Base-by-base conservation (phyloP, 2,888 invertebrate genomes). In the Caenorhabditis sulstoni region DNA sequence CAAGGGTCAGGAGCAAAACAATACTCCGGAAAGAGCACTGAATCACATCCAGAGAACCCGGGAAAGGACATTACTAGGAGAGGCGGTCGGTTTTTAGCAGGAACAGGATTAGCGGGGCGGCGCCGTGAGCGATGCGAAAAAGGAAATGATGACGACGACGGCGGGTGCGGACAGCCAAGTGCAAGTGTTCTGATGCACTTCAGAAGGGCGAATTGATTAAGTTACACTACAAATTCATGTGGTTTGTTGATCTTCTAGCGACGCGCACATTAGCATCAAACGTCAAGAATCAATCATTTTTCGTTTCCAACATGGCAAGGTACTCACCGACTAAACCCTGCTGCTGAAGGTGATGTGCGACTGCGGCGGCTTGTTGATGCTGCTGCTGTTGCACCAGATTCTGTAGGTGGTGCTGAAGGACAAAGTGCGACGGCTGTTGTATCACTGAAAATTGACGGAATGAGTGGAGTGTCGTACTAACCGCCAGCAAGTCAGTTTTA, bases 371-470 rank as follows among this genome's bases (percentile, higher is more conserved):
- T 22, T 50, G 68, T 35, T 52, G 65, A 7, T 58, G 65, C n/a
- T 65, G 65, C 3, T 74, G 74, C 7, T 65, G 65, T 18, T 74
- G 74, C 35, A 74, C 74, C 23, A 74, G 52, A 50, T 66, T 74
- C 37, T 74, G 74, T 14, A 74, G 47, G 12, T 74, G 74, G n/a
- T 74, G 74, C 7, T 74, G 74, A 12, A 74, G 53, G 3, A 52
- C 59, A 23, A 68, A 68, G 35, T 68, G 68, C 1, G 67, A 41
- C n/a, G 57, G 39, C 41, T 49, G 67, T 29, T 70, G 70, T 11
- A 55, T 62, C 37, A 62, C 70, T 70, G 55, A 37, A 70, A 62
- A 22, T 8, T n/a, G n/a, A n/a, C n/a, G n/a, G n/a, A n/a, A n/a
- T n/a, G n/a, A n/a, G n/a, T n/a, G n/a, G n/a, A n/a, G n/a, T n/a